A percentile compares a stretch with the other conserved stretches of the same genome.
Evolutionary conservation across 2,888 invertebrate species (phyloP).

Genomic region (Nymphalis urticae): DNA sequence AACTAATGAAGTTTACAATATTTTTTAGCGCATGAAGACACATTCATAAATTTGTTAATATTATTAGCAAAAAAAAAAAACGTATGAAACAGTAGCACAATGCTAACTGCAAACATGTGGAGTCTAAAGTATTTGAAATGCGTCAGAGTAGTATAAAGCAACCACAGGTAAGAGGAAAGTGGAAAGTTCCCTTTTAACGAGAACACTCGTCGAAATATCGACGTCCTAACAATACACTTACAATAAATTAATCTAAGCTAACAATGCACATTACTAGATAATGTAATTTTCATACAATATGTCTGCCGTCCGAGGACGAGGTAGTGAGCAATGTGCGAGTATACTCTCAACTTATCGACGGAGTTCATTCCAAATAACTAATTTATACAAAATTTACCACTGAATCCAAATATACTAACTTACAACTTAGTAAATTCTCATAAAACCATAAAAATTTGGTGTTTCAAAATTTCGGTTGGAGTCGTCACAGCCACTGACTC

Average conservation of each 20-base stretch:
- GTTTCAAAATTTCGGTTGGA: constrained; percentile 59
- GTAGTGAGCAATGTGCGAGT: constrained; percentile 76
- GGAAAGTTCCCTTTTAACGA: constrained; percentile 50
- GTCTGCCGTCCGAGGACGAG: constrained; percentile 70
- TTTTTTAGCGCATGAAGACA: constrained; percentile 37
- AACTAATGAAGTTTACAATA: background rate
- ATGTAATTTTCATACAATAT: constrained; percentile 61
- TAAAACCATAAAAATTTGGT: constrained; percentile 64
- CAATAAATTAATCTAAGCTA: constrained; percentile 76
- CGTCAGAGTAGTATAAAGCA: constrained; percentile 55
- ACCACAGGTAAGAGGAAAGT: constrained; percentile 69
- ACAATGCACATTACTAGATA: constrained; percentile 73
- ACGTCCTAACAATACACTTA: constrained; percentile 74
- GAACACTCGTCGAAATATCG: constrained; percentile 61
- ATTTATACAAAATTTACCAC: constrained; percentile 56
- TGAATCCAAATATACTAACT: constrained; percentile 59
- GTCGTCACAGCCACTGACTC: constrained; percentile 76
- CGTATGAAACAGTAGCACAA: constrained; percentile 17
- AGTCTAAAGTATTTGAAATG: constrained; percentile 54
- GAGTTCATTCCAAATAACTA: constrained; percentile 49
- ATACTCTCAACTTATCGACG: constrained; percentile 47
- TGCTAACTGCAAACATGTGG: constrained; percentile 43
- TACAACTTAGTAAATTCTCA: constrained; percentile 59
- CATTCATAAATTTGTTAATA: constrained; percentile 43
- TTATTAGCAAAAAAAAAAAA: constrained; percentile 45